Conservation (phyloP, 2,113 vertebrate species). For the Paracyprichromis sp. region DNA sequence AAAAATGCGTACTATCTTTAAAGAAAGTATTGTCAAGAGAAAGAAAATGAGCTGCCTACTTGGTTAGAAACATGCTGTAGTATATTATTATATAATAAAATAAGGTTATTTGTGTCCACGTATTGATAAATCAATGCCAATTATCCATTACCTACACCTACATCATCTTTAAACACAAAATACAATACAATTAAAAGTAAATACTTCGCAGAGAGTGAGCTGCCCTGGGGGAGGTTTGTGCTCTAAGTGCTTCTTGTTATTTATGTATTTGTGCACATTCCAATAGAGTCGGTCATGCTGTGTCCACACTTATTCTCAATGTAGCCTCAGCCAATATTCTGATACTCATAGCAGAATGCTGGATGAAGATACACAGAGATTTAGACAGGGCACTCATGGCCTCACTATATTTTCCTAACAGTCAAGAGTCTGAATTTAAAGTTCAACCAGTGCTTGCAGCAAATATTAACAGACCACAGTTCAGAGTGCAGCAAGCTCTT, state of each 20-base stretch:
- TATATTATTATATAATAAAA: background rate
- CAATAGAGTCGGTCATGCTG: background rate
- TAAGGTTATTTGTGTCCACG: background rate
- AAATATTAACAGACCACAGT: background rate
- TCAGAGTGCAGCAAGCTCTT: background rate
- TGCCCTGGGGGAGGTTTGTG: background rate
- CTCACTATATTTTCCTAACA: background rate
- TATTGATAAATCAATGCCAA: background rate
- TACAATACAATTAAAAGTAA: background rate
- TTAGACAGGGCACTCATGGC: background rate
- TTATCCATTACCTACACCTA: background rate
- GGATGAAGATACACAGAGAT: background rate
- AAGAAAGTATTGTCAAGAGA: background rate
- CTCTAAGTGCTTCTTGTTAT: background rate
- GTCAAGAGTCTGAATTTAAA: background rate
- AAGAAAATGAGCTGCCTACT: background rate
- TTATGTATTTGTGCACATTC: background rate
- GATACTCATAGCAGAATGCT: background rate
- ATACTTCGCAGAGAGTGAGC: background rate
- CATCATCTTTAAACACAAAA: background rate
- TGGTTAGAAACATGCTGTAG: background rate
- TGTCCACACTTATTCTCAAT: background rate
- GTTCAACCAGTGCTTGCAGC: background rate
- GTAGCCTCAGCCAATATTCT: background rate
- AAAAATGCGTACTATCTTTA: background rate